These are phyloP conservation scores for Diplogasteroides magnus DNA, from an alignment of 1,140 invertebrate species.

Conservation along the genomic window DNA sequence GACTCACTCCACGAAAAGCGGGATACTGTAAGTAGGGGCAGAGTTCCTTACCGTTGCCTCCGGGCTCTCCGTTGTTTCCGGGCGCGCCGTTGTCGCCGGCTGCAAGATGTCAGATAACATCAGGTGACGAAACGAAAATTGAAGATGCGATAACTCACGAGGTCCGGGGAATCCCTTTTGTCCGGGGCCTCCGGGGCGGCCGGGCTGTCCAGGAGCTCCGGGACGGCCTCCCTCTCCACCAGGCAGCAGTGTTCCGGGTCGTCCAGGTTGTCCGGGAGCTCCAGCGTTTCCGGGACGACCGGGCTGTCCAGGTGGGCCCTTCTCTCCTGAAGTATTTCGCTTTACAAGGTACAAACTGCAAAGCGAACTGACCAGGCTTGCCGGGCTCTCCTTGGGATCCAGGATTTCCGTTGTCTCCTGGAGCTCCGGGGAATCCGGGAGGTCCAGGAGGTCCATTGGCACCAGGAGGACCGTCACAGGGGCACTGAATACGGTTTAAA, in stretches of 20 bases:
- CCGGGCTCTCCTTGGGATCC: background rate
- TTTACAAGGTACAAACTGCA: too few species aligned
- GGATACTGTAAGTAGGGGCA: too few species aligned
- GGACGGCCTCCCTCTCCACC: slow-evolving; percentile 39
- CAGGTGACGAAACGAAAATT: too few species aligned
- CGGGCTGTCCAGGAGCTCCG: slow-evolving; percentile 27
- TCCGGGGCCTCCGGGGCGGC: slow-evolving; percentile 37
- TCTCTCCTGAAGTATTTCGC: too few species aligned
- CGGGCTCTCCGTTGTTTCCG: slow-evolving; percentile 32
- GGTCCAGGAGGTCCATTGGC: slow-evolving; percentile 34
- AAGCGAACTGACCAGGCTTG: too few species aligned
- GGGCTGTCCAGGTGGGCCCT: slow-evolving; percentile 35
- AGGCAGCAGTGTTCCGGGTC: slow-evolving; percentile 46
- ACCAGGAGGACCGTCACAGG: slow-evolving; percentile 20
- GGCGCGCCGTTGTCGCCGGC: slow-evolving; percentile 36
- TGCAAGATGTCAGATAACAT: slow-evolving; percentile 42
- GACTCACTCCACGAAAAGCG: too few species aligned
- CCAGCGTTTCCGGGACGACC: slow-evolving; percentile 47
- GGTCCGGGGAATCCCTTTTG: slow-evolving; percentile 36
- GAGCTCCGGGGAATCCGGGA: background rate
- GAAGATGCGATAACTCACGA: too few species aligned
- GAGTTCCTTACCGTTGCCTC: too few species aligned
- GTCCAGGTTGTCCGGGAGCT: slow-evolving; percentile 44
- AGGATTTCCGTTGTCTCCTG: background rate
- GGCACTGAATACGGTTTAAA: too few species aligned